Conservation (phyloP, 92 coral and sea anemone genomes). For the Zoanthus gigantus region DNA sequence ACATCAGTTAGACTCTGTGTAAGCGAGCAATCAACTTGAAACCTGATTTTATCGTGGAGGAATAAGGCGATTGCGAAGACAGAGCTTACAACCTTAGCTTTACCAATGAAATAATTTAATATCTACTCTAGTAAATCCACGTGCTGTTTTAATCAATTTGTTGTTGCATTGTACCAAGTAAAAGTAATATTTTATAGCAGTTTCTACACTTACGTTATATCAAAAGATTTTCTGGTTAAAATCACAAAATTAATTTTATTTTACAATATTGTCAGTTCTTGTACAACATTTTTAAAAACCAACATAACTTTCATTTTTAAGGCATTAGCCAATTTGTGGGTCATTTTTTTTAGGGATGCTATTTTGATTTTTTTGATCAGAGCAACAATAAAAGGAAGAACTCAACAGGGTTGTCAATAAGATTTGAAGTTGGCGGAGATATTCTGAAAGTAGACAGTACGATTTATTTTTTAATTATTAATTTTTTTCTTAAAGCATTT, state of each 20-base stretch:
- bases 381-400: too few species aligned
- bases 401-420: too few species aligned
- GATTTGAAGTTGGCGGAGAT: too few species aligned
- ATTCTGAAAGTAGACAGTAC: too few species aligned
- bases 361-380: too few species aligned
- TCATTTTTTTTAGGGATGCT: too few species aligned
- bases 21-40: not conserved
- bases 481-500: too few species aligned
- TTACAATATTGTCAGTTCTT: too few species aligned
- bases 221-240: not conserved
- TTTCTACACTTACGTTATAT: not conserved
- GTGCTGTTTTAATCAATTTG: not conserved
- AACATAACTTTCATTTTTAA: too few species aligned
- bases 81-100: not conserved
- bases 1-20: not conserved
- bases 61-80: not conserved
- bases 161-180: not conserved
- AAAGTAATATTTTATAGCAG: not conserved
- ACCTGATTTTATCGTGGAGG: not conserved
- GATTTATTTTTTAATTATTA: too few species aligned
- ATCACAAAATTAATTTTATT: not conserved
- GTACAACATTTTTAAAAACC: too few species aligned
- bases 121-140: conserved; percentile 1
- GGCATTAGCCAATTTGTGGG: too few species aligned
- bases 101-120: not conserved